These are phyloP conservation scores for Punctoribates punctum DNA, from an alignment of 2,888 invertebrate species.

Conservation along the genomic window DNA sequence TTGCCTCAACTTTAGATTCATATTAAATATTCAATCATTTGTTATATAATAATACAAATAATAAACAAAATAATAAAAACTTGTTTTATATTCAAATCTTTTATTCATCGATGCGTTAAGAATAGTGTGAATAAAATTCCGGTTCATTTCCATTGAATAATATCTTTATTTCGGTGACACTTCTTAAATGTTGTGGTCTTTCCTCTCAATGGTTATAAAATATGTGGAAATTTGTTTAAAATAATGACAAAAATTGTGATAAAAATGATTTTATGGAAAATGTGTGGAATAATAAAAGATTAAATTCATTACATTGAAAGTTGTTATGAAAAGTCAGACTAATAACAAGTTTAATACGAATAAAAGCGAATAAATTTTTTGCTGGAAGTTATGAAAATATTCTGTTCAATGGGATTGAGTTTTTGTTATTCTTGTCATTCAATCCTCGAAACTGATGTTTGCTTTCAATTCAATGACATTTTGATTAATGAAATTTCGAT, in stretches of 20 bases:
- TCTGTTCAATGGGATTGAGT: too few species aligned
- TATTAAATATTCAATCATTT: too few species aligned
- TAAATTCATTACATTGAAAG: background rate
- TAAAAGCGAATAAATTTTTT: too few species aligned
- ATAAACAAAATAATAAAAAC: background rate
- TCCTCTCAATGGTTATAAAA: too few species aligned
- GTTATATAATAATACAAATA: background rate
- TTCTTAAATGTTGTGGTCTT: too few species aligned
- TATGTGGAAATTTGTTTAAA: too few species aligned
- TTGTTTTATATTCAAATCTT: background rate
- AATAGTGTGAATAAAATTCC: background rate
- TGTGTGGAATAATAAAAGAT: background rate
- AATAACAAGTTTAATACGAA: too few species aligned
- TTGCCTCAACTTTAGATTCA: too few species aligned
- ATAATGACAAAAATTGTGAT: background rate
- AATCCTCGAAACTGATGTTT: background rate
- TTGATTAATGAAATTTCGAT: too few species aligned
- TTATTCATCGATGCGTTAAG: background rate
- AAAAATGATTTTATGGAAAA: too few species aligned
- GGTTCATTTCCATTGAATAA: constrained; percentile 8
- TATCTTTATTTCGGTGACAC: background rate
- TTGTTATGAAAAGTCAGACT: background rate
- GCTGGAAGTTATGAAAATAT: too few species aligned
- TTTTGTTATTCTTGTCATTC: too few species aligned
- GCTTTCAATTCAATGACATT: background rate